Evolutionary conservation across 2,797 vertebrate genomes (phyloP).

Genomic region (Clarias pachynema): DNA sequence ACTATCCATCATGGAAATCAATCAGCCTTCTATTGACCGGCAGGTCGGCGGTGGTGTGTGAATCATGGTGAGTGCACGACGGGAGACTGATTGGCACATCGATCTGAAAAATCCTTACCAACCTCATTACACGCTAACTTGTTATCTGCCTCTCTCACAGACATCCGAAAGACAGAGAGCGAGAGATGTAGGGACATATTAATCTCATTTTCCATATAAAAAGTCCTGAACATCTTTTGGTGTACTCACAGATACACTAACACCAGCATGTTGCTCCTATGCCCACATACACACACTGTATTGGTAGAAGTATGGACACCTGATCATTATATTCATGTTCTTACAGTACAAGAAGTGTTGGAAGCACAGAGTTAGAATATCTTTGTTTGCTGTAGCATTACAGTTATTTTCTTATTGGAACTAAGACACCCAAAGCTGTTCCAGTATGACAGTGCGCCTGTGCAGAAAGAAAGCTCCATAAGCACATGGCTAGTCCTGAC

Average conservation of each 20-base stretch:
- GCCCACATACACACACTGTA: background rate
- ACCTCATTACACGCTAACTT: conserved; percentile 77
- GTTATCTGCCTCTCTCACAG: conserved; percentile 60
- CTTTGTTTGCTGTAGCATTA: background rate
- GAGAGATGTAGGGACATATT: conserved; percentile 50
- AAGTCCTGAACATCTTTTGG: conserved; percentile 46
- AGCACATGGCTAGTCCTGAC: background rate
- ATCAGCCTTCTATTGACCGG: conserved; percentile 68
- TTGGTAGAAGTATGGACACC: background rate
- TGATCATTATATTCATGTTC: background rate
- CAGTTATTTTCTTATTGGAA: background rate
- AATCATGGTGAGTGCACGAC: conserved; percentile 70
- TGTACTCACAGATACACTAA: background rate
- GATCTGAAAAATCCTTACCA: conserved; percentile 78
- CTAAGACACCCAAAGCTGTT: background rate
- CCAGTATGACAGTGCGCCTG: background rate
- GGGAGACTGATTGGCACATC: conserved; percentile 75
- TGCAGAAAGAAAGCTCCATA: background rate
- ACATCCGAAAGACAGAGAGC: background rate
- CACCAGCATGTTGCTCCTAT: background rate
- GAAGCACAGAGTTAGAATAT: background rate
- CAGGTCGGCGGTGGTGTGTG: conserved; percentile 66
- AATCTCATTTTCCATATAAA: conserved; percentile 60
- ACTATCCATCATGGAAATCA: conserved; percentile 63
- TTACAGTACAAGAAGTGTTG: background rate